Conservation (phyloP, 2,888 invertebrate species). For the Cetonia aurata region DNA sequence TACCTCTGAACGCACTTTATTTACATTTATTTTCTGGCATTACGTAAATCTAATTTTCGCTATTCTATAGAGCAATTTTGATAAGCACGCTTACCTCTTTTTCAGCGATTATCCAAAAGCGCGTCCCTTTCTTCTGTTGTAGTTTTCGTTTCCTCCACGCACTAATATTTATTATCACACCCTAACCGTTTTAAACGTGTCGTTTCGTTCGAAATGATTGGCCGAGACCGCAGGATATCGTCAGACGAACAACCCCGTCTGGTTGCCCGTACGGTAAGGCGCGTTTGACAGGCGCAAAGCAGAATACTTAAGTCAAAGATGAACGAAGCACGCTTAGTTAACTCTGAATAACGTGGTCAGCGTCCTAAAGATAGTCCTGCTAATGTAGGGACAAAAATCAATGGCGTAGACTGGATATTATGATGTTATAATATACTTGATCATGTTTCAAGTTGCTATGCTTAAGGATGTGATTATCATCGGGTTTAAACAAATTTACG, state of each 20-base stretch:
- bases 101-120: no score
- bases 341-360: constrained; percentile 14
- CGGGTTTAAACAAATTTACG: no score
- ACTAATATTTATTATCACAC: background rate
- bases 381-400: background rate
- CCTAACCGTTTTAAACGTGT: background rate
- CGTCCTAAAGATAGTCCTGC: constrained; percentile 1
- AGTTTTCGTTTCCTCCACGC: no score
- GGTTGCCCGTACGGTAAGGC: background rate
- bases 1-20: no score
- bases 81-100: no score
- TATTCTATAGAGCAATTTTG: no score
- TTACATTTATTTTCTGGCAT: no score
- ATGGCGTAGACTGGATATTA: background rate
- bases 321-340: constrained; percentile 6
- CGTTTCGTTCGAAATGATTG: constrained; percentile 5
- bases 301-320: constrained; percentile 23
- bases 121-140: no score
- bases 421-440: no score
- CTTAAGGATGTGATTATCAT: no score
- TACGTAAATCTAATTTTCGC: no score
- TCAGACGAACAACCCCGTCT: constrained; percentile 1
- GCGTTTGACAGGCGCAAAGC: constrained; percentile 30
- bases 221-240: background rate
- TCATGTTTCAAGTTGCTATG: no score